Base-by-base conservation (phyloP, 2,113 vertebrate genomes). In the Elanus axillaris region DNA sequence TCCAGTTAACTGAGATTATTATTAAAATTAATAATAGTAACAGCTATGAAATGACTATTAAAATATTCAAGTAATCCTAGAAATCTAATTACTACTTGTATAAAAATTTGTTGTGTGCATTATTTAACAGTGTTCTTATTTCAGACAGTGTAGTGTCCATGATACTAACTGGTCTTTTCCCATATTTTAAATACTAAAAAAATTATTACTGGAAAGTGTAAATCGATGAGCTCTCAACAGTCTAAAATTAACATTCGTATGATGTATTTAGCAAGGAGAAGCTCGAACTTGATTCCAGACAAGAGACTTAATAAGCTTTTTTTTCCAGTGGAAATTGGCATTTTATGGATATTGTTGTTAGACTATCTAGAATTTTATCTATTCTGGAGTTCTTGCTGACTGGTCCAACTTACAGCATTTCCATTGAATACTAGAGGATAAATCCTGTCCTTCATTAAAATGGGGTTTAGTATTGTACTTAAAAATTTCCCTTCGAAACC, bases 71-170 rank as follows among this genome's bases (percentile, higher is more conserved):
- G 60, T 90, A 95, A 92, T 95, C 87, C 88, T 94, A 91, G 85
- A 93, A 96, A 89, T 96, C 80, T 97, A 94, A 96, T 97, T 97
- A 97, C 60, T 91, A 63, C 92, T 96, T 95, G 96, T 94, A 73
- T 96, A 90, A 95, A 88, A 96, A 96, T 95, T 95, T 96, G 93
- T 95, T 95, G 73, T 94, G 92, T 97, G 66, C 94, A 97, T 97
- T 97, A 98, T 97, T 97, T 95, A 98, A 95, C 79, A 92, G 52
- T 62, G 83, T 92, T 95, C 95, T 96, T 90, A 91, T 91, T 97
- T 97, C 93, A 96, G 86, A 90, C 69, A 83, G 71, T 27, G 42
- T 56, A 67, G 45, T 88, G 74, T 88, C 96, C 94, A 7, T 90
- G 74, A 78, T 96, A 88, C 83, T 95, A 94, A 98, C 92, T 80